Conservation (phyloP, 2,797 vertebrate genomes). For the Allobates femoralis region DNA sequence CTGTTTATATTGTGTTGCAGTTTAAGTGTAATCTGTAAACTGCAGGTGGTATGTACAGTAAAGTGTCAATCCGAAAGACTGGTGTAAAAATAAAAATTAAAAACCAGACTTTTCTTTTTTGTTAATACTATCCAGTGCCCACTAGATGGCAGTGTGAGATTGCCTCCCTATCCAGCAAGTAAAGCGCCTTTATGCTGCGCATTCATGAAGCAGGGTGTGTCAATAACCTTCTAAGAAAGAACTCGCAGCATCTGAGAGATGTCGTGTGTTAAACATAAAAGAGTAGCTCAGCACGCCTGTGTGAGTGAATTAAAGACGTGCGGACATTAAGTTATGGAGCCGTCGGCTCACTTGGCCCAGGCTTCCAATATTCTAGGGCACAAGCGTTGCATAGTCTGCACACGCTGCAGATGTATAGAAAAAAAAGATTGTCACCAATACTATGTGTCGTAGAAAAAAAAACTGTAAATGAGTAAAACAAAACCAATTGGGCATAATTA, state of each 20-base stretch:
- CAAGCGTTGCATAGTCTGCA: background rate
- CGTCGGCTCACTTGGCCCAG: background rate
- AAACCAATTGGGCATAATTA: background rate
- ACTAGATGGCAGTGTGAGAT: conserved; percentile 43
- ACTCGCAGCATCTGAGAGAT: conserved; percentile 30
- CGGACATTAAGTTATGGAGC: conserved; percentile 20
- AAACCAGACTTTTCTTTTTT: background rate
- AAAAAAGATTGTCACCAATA: background rate
- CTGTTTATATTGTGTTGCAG: too few species aligned
- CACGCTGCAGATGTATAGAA: background rate
- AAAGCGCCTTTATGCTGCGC: background rate
- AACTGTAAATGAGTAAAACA: background rate
- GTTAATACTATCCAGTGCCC: background rate
- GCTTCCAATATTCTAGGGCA: background rate
- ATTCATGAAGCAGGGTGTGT: conserved; percentile 16
- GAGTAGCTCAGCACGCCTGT: conserved; percentile 10
- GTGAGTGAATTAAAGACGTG: conserved; percentile 1
- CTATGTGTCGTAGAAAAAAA: background rate
- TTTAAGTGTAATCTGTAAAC: too few species aligned
- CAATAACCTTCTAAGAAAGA: conserved; percentile 29
- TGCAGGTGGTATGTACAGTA: too few species aligned
- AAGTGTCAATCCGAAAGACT: too few species aligned
- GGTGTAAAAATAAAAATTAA: background rate
- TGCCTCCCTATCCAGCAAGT: background rate
- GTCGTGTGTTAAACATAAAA: conserved; percentile 45